These are phyloP conservation scores for Neomicropteryx cornuta DNA, from an alignment of 1,140 invertebrate species.

Conservation along the genomic window DNA sequence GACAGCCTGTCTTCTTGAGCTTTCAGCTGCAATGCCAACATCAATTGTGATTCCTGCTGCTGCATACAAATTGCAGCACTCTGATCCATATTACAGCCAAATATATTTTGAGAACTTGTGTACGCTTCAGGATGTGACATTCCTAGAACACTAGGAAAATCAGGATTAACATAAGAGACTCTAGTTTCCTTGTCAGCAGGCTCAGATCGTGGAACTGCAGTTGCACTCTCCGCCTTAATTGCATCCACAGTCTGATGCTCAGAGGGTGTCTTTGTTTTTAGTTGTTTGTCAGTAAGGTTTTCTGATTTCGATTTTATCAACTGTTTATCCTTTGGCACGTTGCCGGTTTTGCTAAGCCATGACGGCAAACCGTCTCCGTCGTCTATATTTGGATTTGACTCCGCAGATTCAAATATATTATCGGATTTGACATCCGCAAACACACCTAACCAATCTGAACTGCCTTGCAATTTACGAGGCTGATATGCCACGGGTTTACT, in stretches of 20 bases:
- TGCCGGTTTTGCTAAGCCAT: constrained; percentile 5
- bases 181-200: constrained; percentile 1
- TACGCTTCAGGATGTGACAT: constrained; percentile 4
- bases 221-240: constrained; percentile 20
- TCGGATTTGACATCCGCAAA: constrained; percentile 9
- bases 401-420: constrained; percentile 1
- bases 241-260: constrained; percentile 9
- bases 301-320: neutral
- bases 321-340: neutral
- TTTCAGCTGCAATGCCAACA: constrained; percentile 36
- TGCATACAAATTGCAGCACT: constrained; percentile 33
- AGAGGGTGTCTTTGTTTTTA: neutral
- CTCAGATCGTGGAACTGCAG: constrained; percentile 4
- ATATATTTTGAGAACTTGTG: constrained; percentile 18
- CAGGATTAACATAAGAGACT: neutral
- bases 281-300: neutral
- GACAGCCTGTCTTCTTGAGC: constrained; percentile 38
- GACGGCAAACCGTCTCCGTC: constrained; percentile 1
- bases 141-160: constrained; percentile 7
- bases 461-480: constrained; percentile 9
- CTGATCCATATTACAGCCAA: constrained; percentile 21
- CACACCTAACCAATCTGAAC: constrained; percentile 13
- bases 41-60: constrained; percentile 36
- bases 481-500: neutral
- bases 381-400: constrained; percentile 4